Percentiles rank a stretch among this genome's conserved stretches.
Evolutionary conservation across 2,113 vertebrate genomes (phyloP).

Genomic region (Stomatorhinus ivindoensis): DNA sequence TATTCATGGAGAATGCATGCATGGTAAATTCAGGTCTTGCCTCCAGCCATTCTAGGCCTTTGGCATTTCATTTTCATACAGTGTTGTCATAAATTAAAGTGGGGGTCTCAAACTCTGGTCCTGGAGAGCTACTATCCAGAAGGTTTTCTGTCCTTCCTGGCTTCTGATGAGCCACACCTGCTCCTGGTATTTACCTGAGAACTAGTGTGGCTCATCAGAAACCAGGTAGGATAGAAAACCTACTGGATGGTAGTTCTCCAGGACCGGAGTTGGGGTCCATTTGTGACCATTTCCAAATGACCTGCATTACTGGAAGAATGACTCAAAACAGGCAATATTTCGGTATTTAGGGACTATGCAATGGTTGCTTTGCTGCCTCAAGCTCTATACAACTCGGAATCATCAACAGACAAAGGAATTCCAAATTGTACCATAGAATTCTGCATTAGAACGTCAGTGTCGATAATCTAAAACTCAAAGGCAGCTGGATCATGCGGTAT

Average conservation of each 20-base stretch:
- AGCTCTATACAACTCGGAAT: background rate
- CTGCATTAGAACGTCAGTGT: background rate
- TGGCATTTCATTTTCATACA: background rate
- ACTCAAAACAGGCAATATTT: background rate
- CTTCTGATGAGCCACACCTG: too few relatives aligned
- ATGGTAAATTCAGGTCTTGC: background rate
- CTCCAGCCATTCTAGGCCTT: background rate
- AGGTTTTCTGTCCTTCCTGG: too few relatives aligned
- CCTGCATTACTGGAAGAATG: background rate
- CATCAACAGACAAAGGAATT: background rate
- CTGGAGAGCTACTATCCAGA: too few relatives aligned
- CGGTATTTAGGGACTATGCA: too few relatives aligned
- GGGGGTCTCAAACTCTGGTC: too few relatives aligned
- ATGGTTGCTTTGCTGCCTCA: background rate
- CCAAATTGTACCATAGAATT: background rate
- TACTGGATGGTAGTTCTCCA: too few relatives aligned
- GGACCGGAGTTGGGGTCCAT: too few relatives aligned
- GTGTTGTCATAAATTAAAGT: background rate
- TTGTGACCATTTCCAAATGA: background rate
- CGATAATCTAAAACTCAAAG: background rate
- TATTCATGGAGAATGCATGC: background rate
- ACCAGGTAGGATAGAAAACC: too few relatives aligned
- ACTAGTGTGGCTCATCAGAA: too few relatives aligned
- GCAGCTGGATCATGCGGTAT: background rate
- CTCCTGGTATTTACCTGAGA: too few relatives aligned